Percentiles rank a stretch among this genome's conserved stretches.
Evolutionary conservation across 2,888 invertebrate species (phyloP).

Genomic region (Tyria jacobaeae): DNA sequence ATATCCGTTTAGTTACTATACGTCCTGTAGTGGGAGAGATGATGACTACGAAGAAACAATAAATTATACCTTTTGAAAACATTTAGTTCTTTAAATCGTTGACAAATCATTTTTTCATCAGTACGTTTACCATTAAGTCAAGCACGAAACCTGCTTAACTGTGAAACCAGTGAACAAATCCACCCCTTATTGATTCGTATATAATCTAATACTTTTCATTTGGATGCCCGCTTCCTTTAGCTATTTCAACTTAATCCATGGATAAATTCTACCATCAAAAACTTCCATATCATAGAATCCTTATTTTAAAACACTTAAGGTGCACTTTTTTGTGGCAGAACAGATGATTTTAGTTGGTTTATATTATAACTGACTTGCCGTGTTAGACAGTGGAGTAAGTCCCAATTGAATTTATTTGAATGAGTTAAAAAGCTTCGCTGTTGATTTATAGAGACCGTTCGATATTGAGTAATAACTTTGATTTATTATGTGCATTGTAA

Average conservation of each 20-base stretch:
- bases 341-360: constrained; percentile 12
- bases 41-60: no score
- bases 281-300: neutral
- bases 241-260: constrained; percentile 45
- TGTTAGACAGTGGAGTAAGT: constrained; percentile 46
- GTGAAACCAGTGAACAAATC: constrained; percentile 43
- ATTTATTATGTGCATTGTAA: constrained; percentile 16
- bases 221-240: constrained; percentile 45
- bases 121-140: constrained; percentile 35
- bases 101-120: constrained; percentile 23
- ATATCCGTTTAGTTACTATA: no score
- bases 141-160: constrained; percentile 44
- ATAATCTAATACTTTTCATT: constrained; percentile 63
- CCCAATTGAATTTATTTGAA: constrained; percentile 50
- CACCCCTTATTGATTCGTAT: constrained; percentile 55
- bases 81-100: neutral
- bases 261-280: constrained; percentile 22
- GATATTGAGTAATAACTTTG: constrained; percentile 16
- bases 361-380: constrained; percentile 34
- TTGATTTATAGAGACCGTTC: constrained; percentile 36
- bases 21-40: no score
- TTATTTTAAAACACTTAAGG: neutral
- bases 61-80: no score
- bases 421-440: constrained; percentile 37
- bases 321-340: constrained; percentile 11